Evolutionary conservation across 2,888 invertebrate species (phyloP).

Genomic region (Acanthosoma haemorrhoidale): DNA sequence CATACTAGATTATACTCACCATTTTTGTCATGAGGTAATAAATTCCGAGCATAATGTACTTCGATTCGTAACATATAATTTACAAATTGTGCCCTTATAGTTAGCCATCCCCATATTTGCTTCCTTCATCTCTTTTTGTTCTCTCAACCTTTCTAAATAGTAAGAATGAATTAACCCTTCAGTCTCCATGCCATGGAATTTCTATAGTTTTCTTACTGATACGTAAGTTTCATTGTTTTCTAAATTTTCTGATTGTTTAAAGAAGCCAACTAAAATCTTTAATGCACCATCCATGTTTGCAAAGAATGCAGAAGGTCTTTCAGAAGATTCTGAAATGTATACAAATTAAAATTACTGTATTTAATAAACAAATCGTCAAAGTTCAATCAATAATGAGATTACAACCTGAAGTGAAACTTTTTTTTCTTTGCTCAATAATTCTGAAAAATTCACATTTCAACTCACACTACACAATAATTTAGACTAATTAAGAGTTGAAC

Average conservation of each 20-base stretch:
- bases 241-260: slow-evolving; percentile 62
- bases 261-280: slow-evolving; percentile 78
- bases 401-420: too few species aligned
- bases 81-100: slow-evolving; percentile 68
- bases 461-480: too few species aligned
- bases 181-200: slow-evolving; percentile 84
- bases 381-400: too few species aligned
- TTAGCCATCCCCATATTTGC: slow-evolving; percentile 68
- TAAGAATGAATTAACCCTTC: slow-evolving; percentile 80
- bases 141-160: slow-evolving; percentile 56
- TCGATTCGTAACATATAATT: slow-evolving; percentile 70
- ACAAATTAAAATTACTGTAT: too few species aligned
- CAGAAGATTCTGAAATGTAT: too few species aligned
- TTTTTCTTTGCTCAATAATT: too few species aligned
- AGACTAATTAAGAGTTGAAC: too few species aligned
- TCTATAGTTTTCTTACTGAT: slow-evolving; percentile 62
- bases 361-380: too few species aligned
- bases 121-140: slow-evolving; percentile 60
- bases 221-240: slow-evolving; percentile 39
- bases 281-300: slow-evolving; percentile 82
- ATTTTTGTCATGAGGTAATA: slow-evolving; percentile 81
- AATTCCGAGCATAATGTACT: slow-evolving; percentile 82
- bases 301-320: slow-evolving; percentile 86
- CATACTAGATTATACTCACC: too few species aligned
- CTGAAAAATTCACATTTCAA: too few species aligned